These are phyloP conservation scores for Subanguina moxae DNA, from an alignment of 1,140 invertebrate genomes.

Conservation along the genomic window DNA sequence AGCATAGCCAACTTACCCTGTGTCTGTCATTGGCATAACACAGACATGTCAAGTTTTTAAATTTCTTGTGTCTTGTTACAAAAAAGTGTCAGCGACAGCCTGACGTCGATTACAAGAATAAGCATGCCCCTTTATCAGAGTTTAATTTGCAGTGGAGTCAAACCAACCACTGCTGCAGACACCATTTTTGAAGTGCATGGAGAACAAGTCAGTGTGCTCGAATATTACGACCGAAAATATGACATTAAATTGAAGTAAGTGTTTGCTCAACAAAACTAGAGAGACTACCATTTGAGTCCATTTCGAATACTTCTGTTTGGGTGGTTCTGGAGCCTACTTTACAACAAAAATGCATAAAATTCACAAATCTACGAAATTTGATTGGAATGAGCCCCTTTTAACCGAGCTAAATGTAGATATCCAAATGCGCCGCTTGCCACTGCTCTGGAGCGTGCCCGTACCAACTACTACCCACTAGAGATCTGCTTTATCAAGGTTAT, in stretches of 20 bases:
- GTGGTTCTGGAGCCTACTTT: neutral
- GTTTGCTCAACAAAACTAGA: neutral
- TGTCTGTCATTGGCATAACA: too few relatives aligned
- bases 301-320: too few relatives aligned
- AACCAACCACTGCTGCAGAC: conserved; percentile 7
- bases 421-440: conserved; percentile 23
- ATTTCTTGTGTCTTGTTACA: too few relatives aligned
- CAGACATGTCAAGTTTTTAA: too few relatives aligned
- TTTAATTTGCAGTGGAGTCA: conserved; percentile 29
- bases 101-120: neutral
- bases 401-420: conserved; percentile 15
- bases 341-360: conserved; percentile 6
- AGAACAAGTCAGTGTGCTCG: conserved; percentile 15
- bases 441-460: conserved; percentile 24
- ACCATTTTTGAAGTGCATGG: conserved; percentile 24
- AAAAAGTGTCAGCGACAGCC: neutral
- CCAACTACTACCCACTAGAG: conserved; percentile 33
- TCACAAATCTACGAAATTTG: too few relatives aligned
- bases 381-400: too few relatives aligned
- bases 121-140: conserved; percentile 14
- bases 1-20: too few relatives aligned
- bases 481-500: conserved; percentile 19
- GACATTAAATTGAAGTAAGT: conserved; percentile 22
- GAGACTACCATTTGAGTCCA: too few relatives aligned
- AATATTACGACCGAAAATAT: conserved; percentile 25